Base-by-base conservation (phyloP, 2,797 vertebrate species). In the Macrochelys suwanniensis region DNA sequence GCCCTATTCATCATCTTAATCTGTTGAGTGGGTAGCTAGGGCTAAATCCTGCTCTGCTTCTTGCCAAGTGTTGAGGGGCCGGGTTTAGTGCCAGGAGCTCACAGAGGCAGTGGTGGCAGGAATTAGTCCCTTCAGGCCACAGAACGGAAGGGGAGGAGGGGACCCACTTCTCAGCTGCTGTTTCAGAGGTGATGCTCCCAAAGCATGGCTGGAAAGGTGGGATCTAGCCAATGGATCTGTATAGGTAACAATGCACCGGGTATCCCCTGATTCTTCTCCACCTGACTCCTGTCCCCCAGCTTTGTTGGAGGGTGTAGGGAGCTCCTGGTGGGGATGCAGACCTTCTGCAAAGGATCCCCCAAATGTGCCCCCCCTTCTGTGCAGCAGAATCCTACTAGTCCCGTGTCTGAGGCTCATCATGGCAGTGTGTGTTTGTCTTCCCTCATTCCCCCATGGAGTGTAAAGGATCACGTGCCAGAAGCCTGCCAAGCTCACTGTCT, bases 21-120 rank as follows among this genome's bases (percentile, higher is more conserved):
- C 5, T 5, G 25, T 28, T 47, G 26, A 28, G 23, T 76, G 0
- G 1, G 33, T 79, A 2, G 1, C 8, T 0, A 16, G 42, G 17
- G 13, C 12, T 84, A 78, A 49, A 45, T 59, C 10, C 57, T 5
- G 49, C 5, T 54, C n/a, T 68, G 33, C 31, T 89, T 42, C 11
- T 21, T 42, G 37, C 68, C 21, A 42, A 42, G 68, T 26, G 13
- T 42, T 85, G 61, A 78, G 49, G 4, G 11, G 28, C 5, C 31
- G 59, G n/a, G 2, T 3, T 82, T 51, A 9, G 53, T 57, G 42
- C 53, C 77, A 25, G 6, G 31, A 28, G 11, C 26, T 28, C 4
- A 15, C 25, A 16, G 45, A 47, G 45, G 11, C 11, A 76, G 71
- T 28, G 26, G 37, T 2, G 13, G 26, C 45, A 45, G 15, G 74